phyloP scores from a whole-genome alignment of 2,888 invertebrate genomes.

The Tetragnatha montana region DNA sequence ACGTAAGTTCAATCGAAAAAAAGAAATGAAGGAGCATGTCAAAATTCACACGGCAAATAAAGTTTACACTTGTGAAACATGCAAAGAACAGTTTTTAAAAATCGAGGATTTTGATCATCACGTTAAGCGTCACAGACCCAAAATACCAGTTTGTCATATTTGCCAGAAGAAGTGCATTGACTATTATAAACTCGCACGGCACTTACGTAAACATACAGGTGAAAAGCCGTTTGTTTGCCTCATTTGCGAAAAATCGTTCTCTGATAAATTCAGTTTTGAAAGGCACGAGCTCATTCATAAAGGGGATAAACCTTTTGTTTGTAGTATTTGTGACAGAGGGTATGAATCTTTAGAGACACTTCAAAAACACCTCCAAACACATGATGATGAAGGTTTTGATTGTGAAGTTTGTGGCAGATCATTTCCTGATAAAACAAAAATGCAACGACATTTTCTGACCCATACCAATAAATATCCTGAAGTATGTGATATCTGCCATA shows the following conservation, averaged over 20 bases:
- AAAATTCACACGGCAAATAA: not conserved
- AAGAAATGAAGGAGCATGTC: not conserved
- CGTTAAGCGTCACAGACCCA: not conserved
- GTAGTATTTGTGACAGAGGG: not conserved
- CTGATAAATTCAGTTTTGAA: not conserved
- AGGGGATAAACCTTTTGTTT: not conserved
- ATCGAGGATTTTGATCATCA: not conserved
- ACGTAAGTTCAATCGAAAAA: not conserved
- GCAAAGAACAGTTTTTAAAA: not conserved
- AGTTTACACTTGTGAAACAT: not conserved
- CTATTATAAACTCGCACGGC: not conserved
- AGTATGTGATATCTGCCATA: not conserved
- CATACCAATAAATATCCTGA: not conserved
- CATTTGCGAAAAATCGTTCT: not conserved
- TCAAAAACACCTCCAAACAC: not conserved
- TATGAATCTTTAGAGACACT: not conserved
- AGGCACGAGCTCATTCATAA: not conserved
- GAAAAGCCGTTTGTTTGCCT: constrained; percentile 2
- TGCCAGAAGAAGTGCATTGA: not conserved
- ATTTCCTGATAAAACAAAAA: not conserved
- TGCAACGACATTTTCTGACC: not conserved
- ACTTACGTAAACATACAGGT: constrained; percentile 6
- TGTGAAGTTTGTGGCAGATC: not conserved
- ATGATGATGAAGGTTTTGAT: not conserved
- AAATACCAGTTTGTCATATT: not conserved